Percentiles rank a stretch among this genome's conserved stretches.
Evolutionary conservation across 2,888 invertebrate genomes (phyloP).

Genomic region (Heliconius ismenius): DNA sequence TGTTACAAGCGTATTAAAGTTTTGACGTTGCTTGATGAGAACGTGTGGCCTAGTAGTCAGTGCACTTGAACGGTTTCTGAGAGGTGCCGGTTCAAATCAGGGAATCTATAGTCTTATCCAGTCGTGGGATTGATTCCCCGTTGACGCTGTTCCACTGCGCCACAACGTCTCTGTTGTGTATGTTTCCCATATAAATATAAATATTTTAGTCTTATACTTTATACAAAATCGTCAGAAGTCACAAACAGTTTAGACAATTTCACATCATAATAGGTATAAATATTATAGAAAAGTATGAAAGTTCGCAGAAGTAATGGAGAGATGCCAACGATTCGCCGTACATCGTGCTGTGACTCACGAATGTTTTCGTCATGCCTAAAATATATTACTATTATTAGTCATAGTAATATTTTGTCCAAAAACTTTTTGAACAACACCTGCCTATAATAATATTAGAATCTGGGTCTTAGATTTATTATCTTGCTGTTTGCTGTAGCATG

Average conservation of each 20-base stretch:
- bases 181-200: neutral
- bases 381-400: constrained; percentile 19
- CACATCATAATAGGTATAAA: constrained; percentile 18
- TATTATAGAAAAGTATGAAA: constrained; percentile 25
- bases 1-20: too few species aligned
- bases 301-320: constrained; percentile 44
- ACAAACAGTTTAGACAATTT: constrained; percentile 35
- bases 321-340: constrained; percentile 42
- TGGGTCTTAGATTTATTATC: neutral
- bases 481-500: too few species aligned
- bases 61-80: too few species aligned
- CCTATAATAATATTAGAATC: neutral
- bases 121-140: too few species aligned
- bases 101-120: too few species aligned
- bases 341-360: constrained; percentile 42
- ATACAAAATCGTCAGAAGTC: constrained; percentile 4
- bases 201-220: neutral
- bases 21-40: too few species aligned
- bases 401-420: neutral
- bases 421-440: neutral
- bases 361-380: constrained; percentile 33
- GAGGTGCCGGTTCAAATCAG: too few species aligned
- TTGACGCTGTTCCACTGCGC: too few species aligned
- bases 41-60: too few species aligned
- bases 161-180: too few species aligned